Base-by-base conservation (phyloP, 2,797 vertebrate species). In the Pipistrellus nathusii region DNA sequence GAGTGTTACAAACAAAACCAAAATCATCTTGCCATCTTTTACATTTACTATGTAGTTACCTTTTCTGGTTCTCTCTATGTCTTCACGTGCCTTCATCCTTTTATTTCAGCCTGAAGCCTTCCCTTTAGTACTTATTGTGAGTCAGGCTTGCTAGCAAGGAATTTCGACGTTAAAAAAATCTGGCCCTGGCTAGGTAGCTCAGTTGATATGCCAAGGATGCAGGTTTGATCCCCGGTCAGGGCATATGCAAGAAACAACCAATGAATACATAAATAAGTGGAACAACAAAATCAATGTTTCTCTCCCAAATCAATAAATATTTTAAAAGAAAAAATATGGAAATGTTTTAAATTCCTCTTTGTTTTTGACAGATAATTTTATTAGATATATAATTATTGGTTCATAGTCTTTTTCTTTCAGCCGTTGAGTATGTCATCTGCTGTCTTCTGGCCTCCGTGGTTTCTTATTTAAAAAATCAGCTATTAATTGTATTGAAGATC, bases 301-400 rank as follows among this genome's bases (percentile, higher is more conserved):
- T n/a, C 30, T 64, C 6, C n/a, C 62, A 64, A 64, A 64, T 64
- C 62, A n/a, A 64, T 75, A 59, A 27, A 59, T 30, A 27, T 59
- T 59, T 59, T 59, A 27, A 59, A 59, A 30, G 17, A 66, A 76
- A 59, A 93, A 27, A 35, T 69, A 15, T 68, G 5, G 20, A 27
- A 73, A 48, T 23, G 6, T 71, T 38, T 77, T 88, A 59, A 55
- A 82, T 75, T 57, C 41, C 69, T 88, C 41, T 82, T 84, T 69
- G 55, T 57, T 85, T 85, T 57, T 73, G 20, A 57, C 80, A 27
- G 68, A 81, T 59, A 76, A 76, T 76, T 90, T 85, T 87, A 62
- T 27, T 76, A 82, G 27, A 51, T 38, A 38, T 30, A 44, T 27
- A 87, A 41, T 94, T 69, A 32, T 91, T 59, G 32, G 27, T 69